Base-by-base conservation (phyloP, 1,140 invertebrate genomes). In the Drosophila kurseongensis region DNA sequence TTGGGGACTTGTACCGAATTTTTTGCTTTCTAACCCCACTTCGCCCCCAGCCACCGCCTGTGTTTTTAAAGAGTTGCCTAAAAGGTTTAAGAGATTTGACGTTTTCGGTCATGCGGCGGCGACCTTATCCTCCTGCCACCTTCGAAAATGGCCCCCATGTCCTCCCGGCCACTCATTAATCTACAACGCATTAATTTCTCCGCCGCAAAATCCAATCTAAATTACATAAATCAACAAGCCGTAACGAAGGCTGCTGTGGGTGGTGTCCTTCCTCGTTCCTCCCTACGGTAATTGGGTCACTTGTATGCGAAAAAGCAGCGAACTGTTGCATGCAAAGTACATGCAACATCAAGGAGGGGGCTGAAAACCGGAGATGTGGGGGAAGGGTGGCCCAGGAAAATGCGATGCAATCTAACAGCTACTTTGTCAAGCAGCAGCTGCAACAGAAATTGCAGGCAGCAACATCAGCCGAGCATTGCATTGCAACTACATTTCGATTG, bases 151-250 rank as follows among this genome's bases (percentile, higher is more conserved):
- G 52, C 52, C 57, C 60, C 65, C 74, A 58, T 72, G 52, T 78
- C 79, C 72, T 63, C 84, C 68, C 57, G 83, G 72, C 83, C 83
- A 73, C 83, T 86, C 83, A 86, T 86, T 86, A 86, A 86, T 86
- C 83, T 86, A 68, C 79, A 62, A 89, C 79, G 83, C 83, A 86
- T 86, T 86, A 86, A 86, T 86, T 86, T 86, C 83, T 83, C 83
- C 62, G 77, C 83, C 83, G 75, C 83, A 89, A 86, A 89, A 86
- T 86, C 83, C 83, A 86, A 86, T 86, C 83, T 86, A 86, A 86
- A 86, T 86, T 86, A 86, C 83, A 86, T 86, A 86, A 86, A 86
- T 86, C 83, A 86, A 86, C 83, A 86, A 83, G 84, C 83, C 83
- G 83, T 86, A 86, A 86, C 83, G 58, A 68, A 83, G 76, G 55